These are phyloP conservation scores for Arctopsyche grandis DNA, from an alignment of 1,140 invertebrate genomes.

Conservation along the genomic window DNA sequence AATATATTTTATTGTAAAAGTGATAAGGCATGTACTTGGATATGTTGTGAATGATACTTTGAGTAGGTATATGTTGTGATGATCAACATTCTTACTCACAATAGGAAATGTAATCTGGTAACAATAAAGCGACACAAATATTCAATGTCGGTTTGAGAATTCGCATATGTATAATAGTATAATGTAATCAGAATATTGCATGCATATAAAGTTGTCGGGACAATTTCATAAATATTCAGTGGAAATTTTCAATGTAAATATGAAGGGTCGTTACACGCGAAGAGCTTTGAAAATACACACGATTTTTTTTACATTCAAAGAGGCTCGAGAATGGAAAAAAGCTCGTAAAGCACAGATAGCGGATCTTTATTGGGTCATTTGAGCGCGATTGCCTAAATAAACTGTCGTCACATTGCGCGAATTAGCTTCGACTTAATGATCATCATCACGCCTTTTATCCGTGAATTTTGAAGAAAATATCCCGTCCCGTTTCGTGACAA, in stretches of 20 bases:
- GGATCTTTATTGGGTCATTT: constrained; percentile 26
- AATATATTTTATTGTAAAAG: too few relatives aligned
- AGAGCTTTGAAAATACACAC: background rate
- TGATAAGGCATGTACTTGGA: too few relatives aligned
- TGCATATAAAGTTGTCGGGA: background rate
- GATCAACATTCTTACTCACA: too few relatives aligned
- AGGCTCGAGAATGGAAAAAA: background rate
- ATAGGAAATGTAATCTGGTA: too few relatives aligned
- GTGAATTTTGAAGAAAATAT: too few relatives aligned
- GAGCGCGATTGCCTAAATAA: constrained; percentile 25
- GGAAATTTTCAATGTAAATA: constrained; percentile 27
- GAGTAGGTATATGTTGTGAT: too few relatives aligned
- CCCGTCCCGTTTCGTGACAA: too few relatives aligned
- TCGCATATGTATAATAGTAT: too few relatives aligned
- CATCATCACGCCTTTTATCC: background rate
- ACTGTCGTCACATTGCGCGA: background rate
- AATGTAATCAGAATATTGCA: background rate
- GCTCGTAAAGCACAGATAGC: constrained; percentile 23
- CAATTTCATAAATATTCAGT: constrained; percentile 15
- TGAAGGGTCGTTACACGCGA: background rate
- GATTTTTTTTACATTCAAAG: background rate
- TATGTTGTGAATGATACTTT: too few relatives aligned
- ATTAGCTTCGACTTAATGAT: constrained; percentile 23
- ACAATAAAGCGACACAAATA: too few relatives aligned
- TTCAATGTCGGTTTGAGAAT: too few relatives aligned